Percentiles rank a stretch among this genome's conserved stretches.
Evolutionary conservation across 64 coral and sea anemone genomes (phyloP).

Genomic region (Trachythela sp.): DNA sequence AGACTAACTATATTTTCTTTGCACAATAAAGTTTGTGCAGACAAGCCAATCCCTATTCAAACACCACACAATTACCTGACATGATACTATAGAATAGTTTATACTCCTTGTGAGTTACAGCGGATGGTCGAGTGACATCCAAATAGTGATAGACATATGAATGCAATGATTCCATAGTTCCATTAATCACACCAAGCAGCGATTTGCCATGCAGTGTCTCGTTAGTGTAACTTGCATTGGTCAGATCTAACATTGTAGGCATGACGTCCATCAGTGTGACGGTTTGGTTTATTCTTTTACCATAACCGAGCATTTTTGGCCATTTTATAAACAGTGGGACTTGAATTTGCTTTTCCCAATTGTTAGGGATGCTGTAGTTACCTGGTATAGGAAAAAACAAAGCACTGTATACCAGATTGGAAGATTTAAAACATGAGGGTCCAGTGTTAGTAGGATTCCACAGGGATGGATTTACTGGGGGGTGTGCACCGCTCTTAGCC

Average conservation of each 20-base stretch:
- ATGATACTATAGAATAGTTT: conserved; percentile 58
- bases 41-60: too few species aligned
- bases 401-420: neutral
- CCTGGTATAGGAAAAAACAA: neutral
- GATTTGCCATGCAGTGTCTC: conserved; percentile 57
- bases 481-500: too few species aligned
- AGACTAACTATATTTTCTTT: too few species aligned
- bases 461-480: too few species aligned
- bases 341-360: conserved; percentile 60
- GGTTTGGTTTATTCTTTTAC: conserved; percentile 47
- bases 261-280: conserved; percentile 68
- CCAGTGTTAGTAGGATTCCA: too few species aligned
- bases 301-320: conserved; percentile 34
- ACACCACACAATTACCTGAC: conserved; percentile 33
- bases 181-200: conserved; percentile 56
- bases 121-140: conserved; percentile 68
- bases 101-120: conserved; percentile 49
- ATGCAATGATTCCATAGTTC: conserved; percentile 50
- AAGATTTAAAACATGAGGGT: too few species aligned
- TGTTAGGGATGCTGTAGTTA: neutral
- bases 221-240: conserved; percentile 39
- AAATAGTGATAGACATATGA: conserved; percentile 68
- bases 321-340: conserved; percentile 70
- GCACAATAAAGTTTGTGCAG: too few species aligned
- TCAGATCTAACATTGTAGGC: conserved; percentile 63